Evolutionary conservation across 2,113 vertebrate species (phyloP).

Genomic region (Misgurnus mizolepis): DNA sequence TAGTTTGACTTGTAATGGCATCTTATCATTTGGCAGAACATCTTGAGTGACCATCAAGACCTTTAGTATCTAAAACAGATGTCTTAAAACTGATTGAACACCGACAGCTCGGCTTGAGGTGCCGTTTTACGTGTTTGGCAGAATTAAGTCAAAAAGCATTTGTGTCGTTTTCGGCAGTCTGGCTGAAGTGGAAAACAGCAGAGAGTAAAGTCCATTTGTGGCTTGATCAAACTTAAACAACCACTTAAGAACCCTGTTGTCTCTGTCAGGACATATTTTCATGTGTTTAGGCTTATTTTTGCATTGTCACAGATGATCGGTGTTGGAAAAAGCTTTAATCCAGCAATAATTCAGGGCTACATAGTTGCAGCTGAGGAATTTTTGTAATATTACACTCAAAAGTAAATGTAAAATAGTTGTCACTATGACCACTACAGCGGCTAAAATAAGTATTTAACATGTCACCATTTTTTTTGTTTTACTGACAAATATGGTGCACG

Average conservation of each 20-base stretch:
- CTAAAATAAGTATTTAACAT: too few relatives aligned
- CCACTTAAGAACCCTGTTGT: not conserved
- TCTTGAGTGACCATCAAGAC: constrained; percentile 42
- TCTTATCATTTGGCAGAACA: constrained; percentile 33
- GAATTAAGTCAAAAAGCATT: constrained; percentile 7
- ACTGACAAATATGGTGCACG: too few relatives aligned
- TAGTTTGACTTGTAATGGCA: constrained; percentile 63
- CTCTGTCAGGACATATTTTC: not conserved
- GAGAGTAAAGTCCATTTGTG: constrained; percentile 8
- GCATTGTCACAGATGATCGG: not conserved
- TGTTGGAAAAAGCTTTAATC: not conserved
- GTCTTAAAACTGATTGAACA: constrained; percentile 31
- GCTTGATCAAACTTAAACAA: constrained; percentile 4
- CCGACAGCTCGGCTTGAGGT: constrained; percentile 33
- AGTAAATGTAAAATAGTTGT: not conserved
- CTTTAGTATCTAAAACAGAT: constrained; percentile 48
- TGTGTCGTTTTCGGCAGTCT: constrained; percentile 31
- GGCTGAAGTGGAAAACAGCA: constrained; percentile 4
- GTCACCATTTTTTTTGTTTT: too few relatives aligned
- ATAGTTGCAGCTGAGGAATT: not conserved
- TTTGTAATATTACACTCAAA: not conserved
- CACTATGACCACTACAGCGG: not conserved
- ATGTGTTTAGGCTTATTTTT: not conserved
- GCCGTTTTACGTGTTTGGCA: constrained; percentile 31
- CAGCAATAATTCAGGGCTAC: not conserved